These are phyloP conservation scores for Lithobates pipiens DNA, from an alignment of 2,797 vertebrate genomes.

Conservation along the genomic window DNA sequence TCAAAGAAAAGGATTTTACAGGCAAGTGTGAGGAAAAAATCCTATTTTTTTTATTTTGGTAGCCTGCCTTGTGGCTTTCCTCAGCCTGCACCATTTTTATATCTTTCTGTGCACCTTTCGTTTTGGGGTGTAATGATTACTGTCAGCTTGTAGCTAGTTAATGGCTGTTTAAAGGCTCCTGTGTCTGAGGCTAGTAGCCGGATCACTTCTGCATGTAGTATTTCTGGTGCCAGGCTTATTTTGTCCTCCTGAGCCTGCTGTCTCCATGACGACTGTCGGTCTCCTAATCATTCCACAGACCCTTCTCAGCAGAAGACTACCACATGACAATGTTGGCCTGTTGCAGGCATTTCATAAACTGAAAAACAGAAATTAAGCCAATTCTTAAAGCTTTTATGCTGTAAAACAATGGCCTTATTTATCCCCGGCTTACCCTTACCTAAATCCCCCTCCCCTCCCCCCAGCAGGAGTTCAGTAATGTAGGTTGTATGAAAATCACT, in stretches of 20 bases:
- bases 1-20: too few species aligned
- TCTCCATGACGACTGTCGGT: slow-evolving; percentile 54
- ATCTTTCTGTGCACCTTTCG: not conserved
- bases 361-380: slow-evolving; percentile 46
- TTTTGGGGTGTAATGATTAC: not conserved
- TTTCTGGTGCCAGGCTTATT: slow-evolving; percentile 46
- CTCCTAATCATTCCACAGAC: slow-evolving; percentile 42
- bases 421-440: slow-evolving; percentile 47
- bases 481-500: slow-evolving; percentile 12
- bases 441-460: slow-evolving; percentile 40
- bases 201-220: slow-evolving; percentile 2
- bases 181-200: not conserved
- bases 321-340: slow-evolving; percentile 46
- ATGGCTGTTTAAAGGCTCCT: not conserved
- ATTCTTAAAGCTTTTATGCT: slow-evolving; percentile 29
- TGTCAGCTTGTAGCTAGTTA: not conserved
- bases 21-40: too few species aligned
- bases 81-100: not conserved
- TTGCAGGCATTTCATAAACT: slow-evolving; percentile 55
- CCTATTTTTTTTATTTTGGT: not conserved
- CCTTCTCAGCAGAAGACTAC: slow-evolving; percentile 37
- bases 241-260: slow-evolving; percentile 12
- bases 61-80: not conserved
- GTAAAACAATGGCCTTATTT: slow-evolving; percentile 50
- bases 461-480: slow-evolving; percentile 44